Conservation (phyloP, 2,888 invertebrate genomes). For the Ichneumoninae sp. region DNA sequence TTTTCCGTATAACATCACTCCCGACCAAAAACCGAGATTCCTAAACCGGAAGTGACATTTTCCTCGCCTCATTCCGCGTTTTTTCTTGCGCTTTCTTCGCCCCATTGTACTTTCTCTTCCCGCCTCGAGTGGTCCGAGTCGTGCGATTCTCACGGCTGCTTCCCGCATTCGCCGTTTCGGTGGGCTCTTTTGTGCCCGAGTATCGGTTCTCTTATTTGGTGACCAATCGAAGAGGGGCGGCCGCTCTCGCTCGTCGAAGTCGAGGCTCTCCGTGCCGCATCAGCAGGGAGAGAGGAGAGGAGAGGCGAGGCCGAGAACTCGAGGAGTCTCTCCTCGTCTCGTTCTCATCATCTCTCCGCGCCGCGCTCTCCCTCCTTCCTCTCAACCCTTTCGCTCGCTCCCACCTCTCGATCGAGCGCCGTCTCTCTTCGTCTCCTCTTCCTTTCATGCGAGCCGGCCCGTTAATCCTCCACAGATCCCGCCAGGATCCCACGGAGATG, state of each 20-base stretch:
- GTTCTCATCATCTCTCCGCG: slow-evolving; percentile 65
- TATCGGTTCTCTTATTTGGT: slow-evolving; percentile 81
- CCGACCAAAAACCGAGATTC: too few species aligned
- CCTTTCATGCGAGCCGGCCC: slow-evolving; percentile 84
- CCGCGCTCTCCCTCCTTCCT: background rate
- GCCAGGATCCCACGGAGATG: slow-evolving; percentile 84
- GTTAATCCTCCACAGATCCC: slow-evolving; percentile 84
- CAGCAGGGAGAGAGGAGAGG: slow-evolving; percentile 54
- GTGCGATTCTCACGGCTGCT: slow-evolving; percentile 26
- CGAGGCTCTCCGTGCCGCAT: slow-evolving; percentile 39
- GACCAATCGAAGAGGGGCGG: slow-evolving; percentile 71
- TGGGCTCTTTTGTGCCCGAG: slow-evolving; percentile 35
- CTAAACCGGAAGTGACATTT: too few species aligned
- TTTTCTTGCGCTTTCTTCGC: background rate
- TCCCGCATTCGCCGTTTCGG: slow-evolving; percentile 37
- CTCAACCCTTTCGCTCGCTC: slow-evolving; percentile 53
- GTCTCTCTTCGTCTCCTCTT: slow-evolving; percentile 71
- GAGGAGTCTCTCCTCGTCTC: slow-evolving; percentile 60
- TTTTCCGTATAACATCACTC: too few species aligned
- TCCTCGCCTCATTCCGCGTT: too few species aligned
- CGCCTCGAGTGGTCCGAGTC: background rate
- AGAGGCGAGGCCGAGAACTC: slow-evolving; percentile 57
- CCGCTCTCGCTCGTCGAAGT: slow-evolving; percentile 27
- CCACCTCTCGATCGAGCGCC: slow-evolving; percentile 49
- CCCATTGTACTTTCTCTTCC: slow-evolving; percentile 15